Evolutionary conservation across 23 tunicate species (phyloP).

Genomic region (Botrylloides violaceus): DNA sequence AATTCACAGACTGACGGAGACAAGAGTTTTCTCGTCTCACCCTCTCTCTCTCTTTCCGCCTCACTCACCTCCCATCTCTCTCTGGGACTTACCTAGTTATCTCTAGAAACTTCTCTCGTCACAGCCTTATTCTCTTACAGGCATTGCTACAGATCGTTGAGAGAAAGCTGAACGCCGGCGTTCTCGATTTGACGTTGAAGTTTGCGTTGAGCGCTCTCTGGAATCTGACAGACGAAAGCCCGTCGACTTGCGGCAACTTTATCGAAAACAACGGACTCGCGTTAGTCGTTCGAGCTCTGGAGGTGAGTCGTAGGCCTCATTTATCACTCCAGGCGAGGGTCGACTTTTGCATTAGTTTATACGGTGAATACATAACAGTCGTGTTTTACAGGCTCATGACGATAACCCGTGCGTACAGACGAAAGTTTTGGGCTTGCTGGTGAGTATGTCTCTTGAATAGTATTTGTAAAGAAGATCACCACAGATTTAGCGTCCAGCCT

Average conservation of each 20-base stretch:
- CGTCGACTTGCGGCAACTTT: constrained; percentile 19
- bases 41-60: too few relatives aligned
- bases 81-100: too few relatives aligned
- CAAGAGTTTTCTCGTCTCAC: too few relatives aligned
- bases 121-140: too few relatives aligned
- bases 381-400: not conserved
- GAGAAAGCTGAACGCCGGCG: not conserved
- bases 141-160: constrained; percentile 13
- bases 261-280: constrained; percentile 14
- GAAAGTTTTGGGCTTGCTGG: constrained; percentile 26
- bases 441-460: not conserved
- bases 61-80: too few relatives aligned
- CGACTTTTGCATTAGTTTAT: too few relatives aligned
- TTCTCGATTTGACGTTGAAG: constrained; percentile 18
- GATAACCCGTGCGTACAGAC: constrained; percentile 26
- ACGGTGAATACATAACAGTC: too few relatives aligned
- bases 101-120: too few relatives aligned
- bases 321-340: too few relatives aligned
- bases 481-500: too few relatives aligned
- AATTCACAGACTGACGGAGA: not conserved
- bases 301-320: not conserved
- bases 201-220: constrained; percentile 24
- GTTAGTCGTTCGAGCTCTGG: not conserved
- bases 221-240: constrained; percentile 29
- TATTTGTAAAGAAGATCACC: too few relatives aligned